These are phyloP conservation scores for Lepidochitona cinerea DNA, from an alignment of 2,888 invertebrate genomes.

Conservation along the genomic window DNA sequence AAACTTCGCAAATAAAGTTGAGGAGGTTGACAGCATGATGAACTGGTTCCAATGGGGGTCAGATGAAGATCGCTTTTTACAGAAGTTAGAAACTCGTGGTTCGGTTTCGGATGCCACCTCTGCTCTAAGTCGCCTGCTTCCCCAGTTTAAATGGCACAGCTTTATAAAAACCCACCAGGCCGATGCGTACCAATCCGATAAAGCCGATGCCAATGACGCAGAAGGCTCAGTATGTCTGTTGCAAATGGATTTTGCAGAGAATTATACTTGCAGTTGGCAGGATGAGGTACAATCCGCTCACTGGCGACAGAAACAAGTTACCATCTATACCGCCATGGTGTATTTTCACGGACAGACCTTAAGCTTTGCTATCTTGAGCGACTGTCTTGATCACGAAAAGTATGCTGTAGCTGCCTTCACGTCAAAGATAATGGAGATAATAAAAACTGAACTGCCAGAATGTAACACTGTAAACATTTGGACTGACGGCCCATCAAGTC, in stretches of 20 bases:
- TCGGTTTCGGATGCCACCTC: neutral
- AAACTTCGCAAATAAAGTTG: slow-evolving; percentile 1
- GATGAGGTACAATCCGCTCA: slow-evolving; percentile 23
- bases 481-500: no score
- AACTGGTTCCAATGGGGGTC: slow-evolving; percentile 16
- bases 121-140: neutral
- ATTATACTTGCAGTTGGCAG: slow-evolving; percentile 9
- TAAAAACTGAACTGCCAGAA: no score
- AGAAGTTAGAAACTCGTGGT: slow-evolving; percentile 5
- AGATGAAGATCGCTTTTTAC: slow-evolving; percentile 6
- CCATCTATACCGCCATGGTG: slow-evolving; percentile 13
- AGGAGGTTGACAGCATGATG: no score
- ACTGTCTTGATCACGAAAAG: slow-evolving; percentile 15
- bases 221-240: slow-evolving; percentile 9
- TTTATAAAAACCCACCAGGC: slow-evolving; percentile 18
- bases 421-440: neutral
- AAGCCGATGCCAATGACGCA: neutral
- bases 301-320: slow-evolving; percentile 16
- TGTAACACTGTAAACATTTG: no score
- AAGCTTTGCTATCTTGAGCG: slow-evolving; percentile 10
- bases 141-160: slow-evolving; percentile 4
- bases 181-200: slow-evolving; percentile 1
- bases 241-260: slow-evolving; percentile 23
- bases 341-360: slow-evolving; percentile 4
- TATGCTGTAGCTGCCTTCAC: slow-evolving; percentile 11